Percentiles rank a stretch among this genome's conserved stretches.
Conservation (phyloP, 2,797 vertebrate species). For the Steatocranus sp. region DNA sequence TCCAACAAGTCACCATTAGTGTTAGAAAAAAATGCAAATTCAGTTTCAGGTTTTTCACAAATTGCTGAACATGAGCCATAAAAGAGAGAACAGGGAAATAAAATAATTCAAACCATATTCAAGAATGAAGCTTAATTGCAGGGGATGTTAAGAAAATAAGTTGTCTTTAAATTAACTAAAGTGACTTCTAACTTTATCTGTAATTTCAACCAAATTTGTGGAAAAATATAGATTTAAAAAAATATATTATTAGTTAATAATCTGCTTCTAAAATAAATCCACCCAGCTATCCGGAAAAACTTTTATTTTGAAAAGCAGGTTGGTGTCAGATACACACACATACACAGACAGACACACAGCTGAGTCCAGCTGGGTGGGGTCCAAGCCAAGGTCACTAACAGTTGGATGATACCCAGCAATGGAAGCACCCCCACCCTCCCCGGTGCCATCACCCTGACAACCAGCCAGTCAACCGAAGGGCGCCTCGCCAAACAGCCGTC, state of each 20-base stretch:
- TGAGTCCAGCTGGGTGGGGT: conserved; percentile 60
- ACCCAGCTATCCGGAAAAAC: not conserved
- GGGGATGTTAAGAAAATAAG: not conserved
- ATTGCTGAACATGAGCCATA: not conserved
- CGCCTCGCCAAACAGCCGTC: conserved; percentile 21
- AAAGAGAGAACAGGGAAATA: not conserved
- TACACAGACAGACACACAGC: not conserved
- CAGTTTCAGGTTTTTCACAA: not conserved
- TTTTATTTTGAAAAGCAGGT: not conserved
- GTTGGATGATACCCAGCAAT: conserved; percentile 63
- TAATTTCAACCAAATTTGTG: not conserved
- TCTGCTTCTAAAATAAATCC: not conserved
- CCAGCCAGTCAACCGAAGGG: conserved; percentile 13
- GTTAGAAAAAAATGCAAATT: not conserved
- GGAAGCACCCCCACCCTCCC: conserved; percentile 26
- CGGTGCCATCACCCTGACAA: conserved; percentile 33
- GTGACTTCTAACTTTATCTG: not conserved
- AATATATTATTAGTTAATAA: not conserved
- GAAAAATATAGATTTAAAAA: not conserved
- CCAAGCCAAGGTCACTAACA: conserved; percentile 71
- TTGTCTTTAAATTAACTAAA: not conserved
- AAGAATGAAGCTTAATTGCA: not conserved
- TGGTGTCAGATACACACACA: not conserved
- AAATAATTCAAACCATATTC: not conserved
- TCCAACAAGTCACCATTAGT: not conserved